phyloP scores from a whole-genome alignment of 2,797 vertebrate genomes.

The Decapterus maruadsi region DNA sequence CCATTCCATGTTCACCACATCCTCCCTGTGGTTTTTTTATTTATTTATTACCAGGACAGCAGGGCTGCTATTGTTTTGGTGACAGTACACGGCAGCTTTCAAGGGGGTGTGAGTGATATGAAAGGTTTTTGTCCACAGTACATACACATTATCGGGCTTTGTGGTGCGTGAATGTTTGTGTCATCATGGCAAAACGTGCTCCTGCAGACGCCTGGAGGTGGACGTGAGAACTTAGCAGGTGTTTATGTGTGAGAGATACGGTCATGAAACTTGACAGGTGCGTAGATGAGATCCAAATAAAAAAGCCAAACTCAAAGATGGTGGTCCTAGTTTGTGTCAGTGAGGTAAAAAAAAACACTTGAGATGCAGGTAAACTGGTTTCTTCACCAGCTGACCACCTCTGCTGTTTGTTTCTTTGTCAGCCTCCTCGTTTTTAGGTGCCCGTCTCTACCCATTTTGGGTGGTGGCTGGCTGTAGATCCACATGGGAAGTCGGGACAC shows the following conservation, averaged over 20 bases:
- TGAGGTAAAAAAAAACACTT: too few relatives aligned
- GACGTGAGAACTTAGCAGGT: too few relatives aligned
- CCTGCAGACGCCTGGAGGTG: too few relatives aligned
- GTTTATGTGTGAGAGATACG: too few relatives aligned
- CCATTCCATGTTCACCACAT: background rate
- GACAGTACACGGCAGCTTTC: constrained; percentile 27
- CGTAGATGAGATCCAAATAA: too few relatives aligned
- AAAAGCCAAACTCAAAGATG: too few relatives aligned
- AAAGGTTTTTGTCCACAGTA: constrained; percentile 8
- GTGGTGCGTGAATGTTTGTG: background rate
- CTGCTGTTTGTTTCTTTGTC: constrained; percentile 29
- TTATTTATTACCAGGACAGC: background rate
- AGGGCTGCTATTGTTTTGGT: too few relatives aligned
- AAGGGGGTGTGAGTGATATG: constrained; percentile 2
- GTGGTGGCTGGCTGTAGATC: constrained; percentile 7
- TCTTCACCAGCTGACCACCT: constrained; percentile 4
- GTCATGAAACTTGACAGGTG: too few relatives aligned
- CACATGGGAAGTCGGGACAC: background rate
- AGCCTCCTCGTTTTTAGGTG: constrained; percentile 18
- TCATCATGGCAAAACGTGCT: too few relatives aligned
- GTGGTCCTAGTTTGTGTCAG: background rate
- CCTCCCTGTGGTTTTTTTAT: background rate
- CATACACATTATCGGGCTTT: background rate
- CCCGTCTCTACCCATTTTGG: constrained; percentile 15
- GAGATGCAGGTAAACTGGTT: background rate